These are phyloP conservation scores for Plagodis pulveraria DNA, from an alignment of 2,888 invertebrate genomes.

Conservation along the genomic window DNA sequence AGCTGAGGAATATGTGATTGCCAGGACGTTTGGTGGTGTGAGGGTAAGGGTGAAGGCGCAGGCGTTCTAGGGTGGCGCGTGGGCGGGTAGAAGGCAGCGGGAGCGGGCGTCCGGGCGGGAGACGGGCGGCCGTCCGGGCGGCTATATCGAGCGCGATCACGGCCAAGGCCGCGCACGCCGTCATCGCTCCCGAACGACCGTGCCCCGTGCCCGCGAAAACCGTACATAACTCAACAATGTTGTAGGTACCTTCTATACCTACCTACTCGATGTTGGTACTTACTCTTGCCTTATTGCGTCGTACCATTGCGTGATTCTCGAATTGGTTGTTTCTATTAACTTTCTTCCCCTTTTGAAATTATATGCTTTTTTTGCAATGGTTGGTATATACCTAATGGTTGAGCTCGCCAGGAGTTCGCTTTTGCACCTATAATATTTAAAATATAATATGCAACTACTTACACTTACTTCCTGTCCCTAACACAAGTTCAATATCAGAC, in stretches of 20 bases:
- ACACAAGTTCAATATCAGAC: no score
- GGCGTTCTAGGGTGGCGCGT: slow-evolving; percentile 31
- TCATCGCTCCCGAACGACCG: slow-evolving; percentile 61
- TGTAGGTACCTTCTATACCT: background rate
- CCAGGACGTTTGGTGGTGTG: slow-evolving; percentile 51
- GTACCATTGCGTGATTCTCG: slow-evolving; percentile 25
- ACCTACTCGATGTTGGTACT: slow-evolving; percentile 19
- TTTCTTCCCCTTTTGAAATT: no score
- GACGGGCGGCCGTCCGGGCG: slow-evolving; percentile 48
- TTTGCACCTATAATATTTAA: no score
- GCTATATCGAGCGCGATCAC: slow-evolving; percentile 84
- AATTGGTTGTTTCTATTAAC: slow-evolving; percentile 11
- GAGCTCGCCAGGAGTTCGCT: no score
- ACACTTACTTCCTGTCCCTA: no score
- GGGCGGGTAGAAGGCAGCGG: slow-evolving; percentile 38
- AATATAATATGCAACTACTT: no score
- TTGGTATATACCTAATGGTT: no score
- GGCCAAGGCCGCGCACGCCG: slow-evolving; percentile 78
- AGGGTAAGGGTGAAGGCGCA: slow-evolving; percentile 37
- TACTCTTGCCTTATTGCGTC: slow-evolving; percentile 39
- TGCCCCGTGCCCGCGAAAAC: slow-evolving; percentile 43
- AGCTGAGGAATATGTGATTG: slow-evolving; percentile 55
- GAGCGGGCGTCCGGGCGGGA: slow-evolving; percentile 28
- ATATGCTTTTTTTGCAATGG: no score
- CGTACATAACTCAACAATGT: slow-evolving; percentile 35